Evolutionary conservation across 1,140 invertebrate genomes (phyloP), one percentile per base, ranked within the genome.

Genomic region (Daktulosphaira vitifoliae): DNA sequence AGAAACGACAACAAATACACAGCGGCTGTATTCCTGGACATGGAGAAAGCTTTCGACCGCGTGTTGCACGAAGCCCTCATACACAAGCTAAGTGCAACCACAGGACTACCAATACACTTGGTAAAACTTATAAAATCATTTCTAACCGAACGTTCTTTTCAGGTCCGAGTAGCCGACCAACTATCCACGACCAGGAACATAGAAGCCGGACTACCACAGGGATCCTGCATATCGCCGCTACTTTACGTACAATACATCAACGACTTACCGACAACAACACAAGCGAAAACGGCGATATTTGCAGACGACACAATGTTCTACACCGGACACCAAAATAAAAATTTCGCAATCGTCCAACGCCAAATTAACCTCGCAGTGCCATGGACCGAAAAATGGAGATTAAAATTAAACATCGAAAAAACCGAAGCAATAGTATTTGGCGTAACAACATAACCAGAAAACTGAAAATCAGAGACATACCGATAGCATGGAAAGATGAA

Each of bases 41-140:
- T 71, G 15, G 22, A 37, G 1, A 67, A 70, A 50, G 67, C 68
- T 4, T 72, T 72, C 48, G 71, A 74, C 59, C 70, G 69, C 50
- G 72, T 74, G 0, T 75, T 73, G 73, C 71, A 75, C 39, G 52
- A 71, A 18, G 73, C 71, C 1, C 65, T 59, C 9, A 16, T 59
- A 2, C 22, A 59, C 18, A 66, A 66, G 20, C 50, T 52, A 9
- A 4, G 37, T 2, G 37, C 20, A 3, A 5, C 2, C 22, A 38
- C 33, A 16, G 15, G n/a, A 8, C 4, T 16, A n/a, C 39, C 39
- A n/a, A 44, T n/a, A 16, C 39, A 44, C 39, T 7, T 44, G 4
- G 15, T 44, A 44, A 44, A 44, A 44, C 29, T 38, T n/a, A 18
- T 52, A 3, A 5, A 18, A 33, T 66, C 65, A 16, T 66, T 62